phyloP scores from a whole-genome alignment of 2,113 vertebrate species.

The Nicator chloris region DNA sequence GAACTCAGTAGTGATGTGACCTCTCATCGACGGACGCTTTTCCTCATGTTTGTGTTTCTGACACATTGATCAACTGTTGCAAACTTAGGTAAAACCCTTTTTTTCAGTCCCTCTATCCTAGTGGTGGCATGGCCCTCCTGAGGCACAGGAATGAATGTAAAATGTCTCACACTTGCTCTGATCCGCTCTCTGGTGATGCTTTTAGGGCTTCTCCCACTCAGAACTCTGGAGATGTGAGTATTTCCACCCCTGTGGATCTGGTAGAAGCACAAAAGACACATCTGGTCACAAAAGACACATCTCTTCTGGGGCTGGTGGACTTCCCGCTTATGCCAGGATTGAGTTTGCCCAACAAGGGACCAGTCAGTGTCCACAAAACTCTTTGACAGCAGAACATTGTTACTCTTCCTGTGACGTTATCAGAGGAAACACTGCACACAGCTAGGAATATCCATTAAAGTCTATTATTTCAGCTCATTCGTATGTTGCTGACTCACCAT shows the following conservation, averaged over 20 bases:
- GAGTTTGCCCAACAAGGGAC: background rate
- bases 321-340: background rate
- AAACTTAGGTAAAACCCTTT: background rate
- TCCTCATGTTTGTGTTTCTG: background rate
- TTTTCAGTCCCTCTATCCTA: background rate
- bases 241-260: background rate
- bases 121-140: background rate
- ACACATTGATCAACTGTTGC: background rate
- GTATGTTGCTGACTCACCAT: background rate
- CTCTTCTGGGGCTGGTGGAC: background rate
- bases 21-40: background rate
- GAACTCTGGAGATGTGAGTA: rapidly evolving
- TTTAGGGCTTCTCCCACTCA: background rate
- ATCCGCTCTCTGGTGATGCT: background rate
- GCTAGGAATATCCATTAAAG: background rate
- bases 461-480: conserved; percentile 17
- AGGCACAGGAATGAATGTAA: background rate
- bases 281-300: background rate
- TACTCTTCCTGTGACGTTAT: background rate
- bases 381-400: background rate
- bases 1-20: background rate
- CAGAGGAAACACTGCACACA: background rate
- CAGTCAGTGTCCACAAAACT: background rate
- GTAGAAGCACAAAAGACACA: background rate
- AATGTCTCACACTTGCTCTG: background rate